These are phyloP conservation scores for Catagonus wagneri DNA, from an alignment of 2,113 vertebrate genomes.

Conservation along the genomic window DNA sequence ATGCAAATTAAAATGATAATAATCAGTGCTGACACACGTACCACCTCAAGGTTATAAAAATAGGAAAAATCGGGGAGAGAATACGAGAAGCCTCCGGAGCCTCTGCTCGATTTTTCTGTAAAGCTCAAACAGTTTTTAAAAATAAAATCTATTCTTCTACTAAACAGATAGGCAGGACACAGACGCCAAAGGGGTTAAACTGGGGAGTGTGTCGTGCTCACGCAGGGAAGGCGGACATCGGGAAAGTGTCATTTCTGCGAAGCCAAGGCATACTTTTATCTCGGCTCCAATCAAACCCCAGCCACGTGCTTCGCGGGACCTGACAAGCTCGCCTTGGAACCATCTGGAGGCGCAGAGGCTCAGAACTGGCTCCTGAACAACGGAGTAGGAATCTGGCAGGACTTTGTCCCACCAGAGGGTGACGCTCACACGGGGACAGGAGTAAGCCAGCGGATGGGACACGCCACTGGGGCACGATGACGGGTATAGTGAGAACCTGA, in stretches of 20 bases:
- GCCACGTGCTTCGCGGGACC: accelerated
- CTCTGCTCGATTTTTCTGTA: not conserved
- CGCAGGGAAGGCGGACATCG: accelerated
- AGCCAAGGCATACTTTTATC: accelerated
- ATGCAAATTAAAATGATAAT: too few species aligned
- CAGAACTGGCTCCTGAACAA: not conserved
- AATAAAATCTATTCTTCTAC: not conserved
- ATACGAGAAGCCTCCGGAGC: accelerated
- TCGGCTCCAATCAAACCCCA: not conserved
- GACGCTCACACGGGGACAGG: not conserved
- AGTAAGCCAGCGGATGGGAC: not conserved
- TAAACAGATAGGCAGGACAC: not conserved
- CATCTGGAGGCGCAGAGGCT: not conserved
- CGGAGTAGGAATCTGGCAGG: not conserved
- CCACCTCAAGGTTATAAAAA: not conserved
- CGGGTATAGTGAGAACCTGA: accelerated
- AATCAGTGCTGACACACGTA: accelerated
- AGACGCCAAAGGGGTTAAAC: accelerated
- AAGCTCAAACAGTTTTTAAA: not conserved
- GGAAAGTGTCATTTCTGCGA: not conserved
- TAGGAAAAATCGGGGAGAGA: accelerated
- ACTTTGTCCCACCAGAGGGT: not conserved
- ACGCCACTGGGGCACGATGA: not conserved
- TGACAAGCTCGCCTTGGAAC: not conserved
- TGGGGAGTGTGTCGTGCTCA: accelerated